Conservation (phyloP, 2,797 vertebrate species). For the Anabacerthia variegaticeps region DNA sequence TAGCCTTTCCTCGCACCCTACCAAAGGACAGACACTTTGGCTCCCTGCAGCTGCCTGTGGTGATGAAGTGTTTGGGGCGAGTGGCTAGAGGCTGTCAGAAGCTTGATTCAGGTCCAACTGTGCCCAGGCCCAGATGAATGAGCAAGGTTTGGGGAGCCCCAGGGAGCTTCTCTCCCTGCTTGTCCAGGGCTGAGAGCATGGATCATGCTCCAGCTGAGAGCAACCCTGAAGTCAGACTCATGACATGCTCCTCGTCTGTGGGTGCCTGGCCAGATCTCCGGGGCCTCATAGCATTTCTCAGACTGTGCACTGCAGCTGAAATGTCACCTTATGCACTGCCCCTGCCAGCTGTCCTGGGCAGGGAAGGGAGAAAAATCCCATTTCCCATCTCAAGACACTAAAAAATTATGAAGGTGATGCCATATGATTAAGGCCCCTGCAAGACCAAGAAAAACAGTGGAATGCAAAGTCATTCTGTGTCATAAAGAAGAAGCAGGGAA, state of each 20-base stretch:
- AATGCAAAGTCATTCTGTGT: not conserved
- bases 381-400: not conserved
- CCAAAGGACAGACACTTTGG: not conserved
- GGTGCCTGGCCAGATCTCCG: fast-evolving
- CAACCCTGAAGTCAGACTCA: not conserved
- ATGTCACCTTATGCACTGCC: not conserved
- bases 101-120: not conserved
- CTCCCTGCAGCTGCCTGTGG: not conserved
- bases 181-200: not conserved
- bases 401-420: fast-evolving
- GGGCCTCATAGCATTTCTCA: not conserved
- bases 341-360: not conserved
- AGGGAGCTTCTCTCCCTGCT: not conserved
- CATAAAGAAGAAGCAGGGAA: not conserved
- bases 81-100: not conserved
- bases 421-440: fast-evolving
- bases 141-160: not conserved
- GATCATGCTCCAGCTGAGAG: not conserved
- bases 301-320: not conserved
- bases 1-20: not conserved
- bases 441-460: not conserved
- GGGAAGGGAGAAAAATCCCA: not conserved
- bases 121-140: not conserved
- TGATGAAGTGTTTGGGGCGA: fast-evolving
- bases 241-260: not conserved